These are phyloP conservation scores for Acheta domesticus DNA, from an alignment of 2,888 invertebrate species.

Conservation along the genomic window DNA sequence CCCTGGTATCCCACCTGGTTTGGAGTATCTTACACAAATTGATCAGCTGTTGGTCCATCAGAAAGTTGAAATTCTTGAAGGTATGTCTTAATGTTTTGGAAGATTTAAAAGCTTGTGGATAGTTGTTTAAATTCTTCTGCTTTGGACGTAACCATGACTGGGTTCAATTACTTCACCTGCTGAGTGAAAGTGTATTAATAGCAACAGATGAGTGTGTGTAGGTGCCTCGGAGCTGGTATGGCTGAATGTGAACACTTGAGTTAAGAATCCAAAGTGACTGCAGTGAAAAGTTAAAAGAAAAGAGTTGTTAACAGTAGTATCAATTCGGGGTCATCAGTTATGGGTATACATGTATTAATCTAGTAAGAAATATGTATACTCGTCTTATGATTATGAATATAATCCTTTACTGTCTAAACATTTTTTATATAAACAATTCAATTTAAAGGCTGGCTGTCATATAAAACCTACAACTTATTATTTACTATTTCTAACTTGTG, in stretches of 20 bases:
- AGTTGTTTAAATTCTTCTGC: background rate
- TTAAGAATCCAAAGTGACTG: no score
- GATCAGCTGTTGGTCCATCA: slow-evolving; percentile 79
- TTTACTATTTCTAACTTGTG: no score
- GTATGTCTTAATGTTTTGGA: slow-evolving; percentile 43
- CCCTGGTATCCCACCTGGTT: slow-evolving; percentile 77
- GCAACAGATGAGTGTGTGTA: no score
- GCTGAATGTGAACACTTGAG: no score
- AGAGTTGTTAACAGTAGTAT: no score
- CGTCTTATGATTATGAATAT: background rate
- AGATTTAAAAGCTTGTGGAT: background rate
- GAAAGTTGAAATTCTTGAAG: slow-evolving; percentile 73
- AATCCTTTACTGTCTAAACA: slow-evolving; percentile 21
- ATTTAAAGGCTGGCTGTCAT: background rate
- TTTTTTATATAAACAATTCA: background rate
- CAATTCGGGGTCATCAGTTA: no score
- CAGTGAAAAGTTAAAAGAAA: no score
- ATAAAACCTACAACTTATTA: no score
- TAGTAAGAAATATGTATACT: no score
- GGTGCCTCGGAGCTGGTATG: no score
- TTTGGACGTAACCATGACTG: slow-evolving; percentile 27
- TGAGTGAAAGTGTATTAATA: no score
- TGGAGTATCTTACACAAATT: slow-evolving; percentile 86
- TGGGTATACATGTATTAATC: no score
- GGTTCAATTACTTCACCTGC: background rate